A percentile compares a stretch with the other conserved stretches of the same genome.
phyloP scores from a whole-genome alignment of 2,113 vertebrate species.

The Prinia subflava region DNA sequence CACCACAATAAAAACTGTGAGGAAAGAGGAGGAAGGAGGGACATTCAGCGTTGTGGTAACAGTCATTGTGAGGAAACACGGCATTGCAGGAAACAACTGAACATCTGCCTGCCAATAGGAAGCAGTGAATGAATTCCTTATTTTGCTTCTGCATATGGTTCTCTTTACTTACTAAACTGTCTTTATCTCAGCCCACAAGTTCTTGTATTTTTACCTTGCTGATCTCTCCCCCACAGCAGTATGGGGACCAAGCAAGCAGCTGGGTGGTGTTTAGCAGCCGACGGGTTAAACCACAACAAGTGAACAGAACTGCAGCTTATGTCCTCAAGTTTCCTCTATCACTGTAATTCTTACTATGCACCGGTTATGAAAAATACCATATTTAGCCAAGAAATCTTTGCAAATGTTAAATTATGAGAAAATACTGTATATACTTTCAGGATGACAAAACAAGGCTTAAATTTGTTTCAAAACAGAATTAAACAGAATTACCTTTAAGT shows the following conservation, averaged over 20 bases:
- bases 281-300: neutral
- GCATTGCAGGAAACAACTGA: neutral
- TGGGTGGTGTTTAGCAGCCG: neutral
- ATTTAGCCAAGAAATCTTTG: neutral
- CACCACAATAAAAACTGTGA: neutral
- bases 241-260: rapidly evolving
- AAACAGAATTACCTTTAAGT: slow-evolving; percentile 82
- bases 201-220: neutral
- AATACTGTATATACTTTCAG: neutral
- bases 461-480: slow-evolving; percentile 34
- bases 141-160: neutral
- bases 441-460: neutral
- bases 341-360: neutral
- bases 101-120: rapidly evolving
- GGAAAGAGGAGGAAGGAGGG: neutral
- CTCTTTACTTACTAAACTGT: neutral
- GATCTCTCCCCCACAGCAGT: neutral
- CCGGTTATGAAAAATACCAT: rapidly evolving
- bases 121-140: neutral
- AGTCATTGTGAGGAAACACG: rapidly evolving
- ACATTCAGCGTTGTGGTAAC: rapidly evolving
- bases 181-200: neutral
- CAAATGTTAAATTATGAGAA: neutral
- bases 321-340: neutral
- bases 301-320: neutral